Percentiles rank a stretch among this genome's conserved stretches.
phyloP scores from a whole-genome alignment of 2,888 invertebrate species.

The Galeopsomyia nigrocyanea region DNA sequence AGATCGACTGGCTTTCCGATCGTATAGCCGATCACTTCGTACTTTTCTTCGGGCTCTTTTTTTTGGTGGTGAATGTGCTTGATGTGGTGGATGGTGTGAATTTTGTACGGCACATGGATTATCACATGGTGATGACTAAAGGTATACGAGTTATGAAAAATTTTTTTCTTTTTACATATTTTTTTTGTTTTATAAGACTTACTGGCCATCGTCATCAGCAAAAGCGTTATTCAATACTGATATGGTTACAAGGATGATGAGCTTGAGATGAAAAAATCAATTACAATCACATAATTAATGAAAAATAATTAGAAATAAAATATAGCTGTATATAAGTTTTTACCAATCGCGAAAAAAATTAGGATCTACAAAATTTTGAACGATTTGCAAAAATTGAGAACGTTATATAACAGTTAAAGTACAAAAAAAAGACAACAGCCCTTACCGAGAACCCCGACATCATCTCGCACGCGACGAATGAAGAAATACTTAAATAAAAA shows the following conservation, averaged over 20 bases:
- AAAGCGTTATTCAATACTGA: conserved; percentile 28
- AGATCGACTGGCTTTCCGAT: conserved; percentile 73
- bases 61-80: conserved; percentile 79
- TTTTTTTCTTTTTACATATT: background rate
- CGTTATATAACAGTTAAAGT: background rate
- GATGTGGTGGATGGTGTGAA: conserved; percentile 84
- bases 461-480: conserved; percentile 12
- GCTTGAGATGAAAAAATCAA: conserved; percentile 26
- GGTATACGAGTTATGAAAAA: background rate
- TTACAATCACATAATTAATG: background rate
- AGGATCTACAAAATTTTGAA: too few species aligned
- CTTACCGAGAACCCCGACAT: conserved; percentile 34
- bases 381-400: too few species aligned
- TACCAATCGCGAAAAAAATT: background rate
- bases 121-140: conserved; percentile 70
- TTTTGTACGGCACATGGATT: conserved; percentile 84
- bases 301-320: background rate
- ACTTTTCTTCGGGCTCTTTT: conserved; percentile 74
- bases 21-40: conserved; percentile 79
- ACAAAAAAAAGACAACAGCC: background rate
- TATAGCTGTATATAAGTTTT: background rate
- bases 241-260: conserved; percentile 19
- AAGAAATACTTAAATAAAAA: conserved; percentile 1
- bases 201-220: conserved; percentile 47
- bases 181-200: conserved; percentile 27